These are phyloP conservation scores for Scaptomyza caliginosa DNA, from an alignment of 2,888 invertebrate species.

Conservation along the genomic window DNA sequence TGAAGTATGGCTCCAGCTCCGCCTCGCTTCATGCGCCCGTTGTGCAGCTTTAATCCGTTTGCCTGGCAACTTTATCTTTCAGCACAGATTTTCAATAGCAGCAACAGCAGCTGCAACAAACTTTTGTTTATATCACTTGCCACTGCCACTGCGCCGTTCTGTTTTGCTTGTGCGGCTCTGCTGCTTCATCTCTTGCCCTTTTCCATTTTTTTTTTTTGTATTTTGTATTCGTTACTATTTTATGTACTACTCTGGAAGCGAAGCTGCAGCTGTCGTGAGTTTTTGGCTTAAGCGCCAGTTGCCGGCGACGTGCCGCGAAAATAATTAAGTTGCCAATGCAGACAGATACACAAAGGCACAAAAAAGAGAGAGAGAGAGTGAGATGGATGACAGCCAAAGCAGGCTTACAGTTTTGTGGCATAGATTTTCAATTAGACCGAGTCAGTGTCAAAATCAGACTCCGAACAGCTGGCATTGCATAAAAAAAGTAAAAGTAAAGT, in stretches of 20 bases:
- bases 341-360: background rate
- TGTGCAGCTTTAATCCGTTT: conserved; percentile 62
- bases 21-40: conserved; percentile 29
- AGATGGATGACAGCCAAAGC: background rate
- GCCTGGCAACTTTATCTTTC: conserved; percentile 66
- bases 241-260: conserved; percentile 42
- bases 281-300: conserved; percentile 61
- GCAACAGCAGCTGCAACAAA: conserved; percentile 42
- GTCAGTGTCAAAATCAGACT: conserved; percentile 2
- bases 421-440: conserved; percentile 67
- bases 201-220: too few relatives aligned
- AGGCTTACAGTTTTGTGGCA: conserved; percentile 64
- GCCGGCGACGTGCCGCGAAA: conserved; percentile 68
- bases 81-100: conserved; percentile 69
- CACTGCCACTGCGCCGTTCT: conserved; percentile 31
- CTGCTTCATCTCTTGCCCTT: background rate
- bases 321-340: conserved; percentile 71
- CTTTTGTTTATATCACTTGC: conserved; percentile 57
- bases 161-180: background rate
- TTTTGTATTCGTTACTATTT: conserved; percentile 14
- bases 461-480: conserved; percentile 42
- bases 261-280: conserved; percentile 73
- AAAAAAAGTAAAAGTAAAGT: too few relatives aligned
- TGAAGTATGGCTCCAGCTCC: conserved; percentile 6
- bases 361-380: background rate